Base-by-base conservation (phyloP, 2,888 invertebrate genomes). In the Catocala fraxini region DNA sequence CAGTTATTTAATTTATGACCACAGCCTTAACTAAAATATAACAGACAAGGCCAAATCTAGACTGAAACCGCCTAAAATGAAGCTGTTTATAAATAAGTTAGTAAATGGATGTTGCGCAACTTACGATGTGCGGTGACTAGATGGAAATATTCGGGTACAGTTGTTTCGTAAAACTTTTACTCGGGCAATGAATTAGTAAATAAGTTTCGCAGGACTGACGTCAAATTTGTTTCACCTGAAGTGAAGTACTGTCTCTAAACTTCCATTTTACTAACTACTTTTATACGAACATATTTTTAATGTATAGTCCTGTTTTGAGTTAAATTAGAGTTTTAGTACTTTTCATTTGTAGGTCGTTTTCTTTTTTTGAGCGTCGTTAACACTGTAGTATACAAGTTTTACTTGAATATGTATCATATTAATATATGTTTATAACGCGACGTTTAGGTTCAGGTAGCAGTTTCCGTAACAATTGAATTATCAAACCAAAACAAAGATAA, bases 151-250 rank as follows among this genome's bases (percentile, higher is more conserved):
- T 81, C 75, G 65, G 70, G 78, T 77, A 79, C 84, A 83, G 81
- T 83, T 83, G 84, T 82, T 83, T 81, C 71, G 70, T 74, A 74
- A 82, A 87, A 87, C 81, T 89, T 89, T 81, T 68, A 79, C 80
- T 83, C 79, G 71, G 80, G 69, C 77, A 80, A 83, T 85, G 86
- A 89, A 89, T 89, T 83, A 89, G 80, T 89, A 82, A 90, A 84
- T 80, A 81, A 77, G 73, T 76, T 73, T 77, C 73, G 71, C 74
- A 77, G 75, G 71, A 73, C 68, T 58, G 63, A 63, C 63, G 68
- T 34, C 60, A 67, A 73, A 72, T 79, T 77, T 74, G 68, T 79
- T 77, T 79, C 66, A 77, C 70, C 70, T 73, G 67, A 63, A 72
- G 53, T 56, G 60, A 63, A 65, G 52, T 61, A 56, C 54, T 56